Percentiles rank a stretch among this genome's conserved stretches.
These are phyloP conservation scores for Intellagama lesueurii DNA, from an alignment of 2,797 vertebrate genomes.

Conservation along the genomic window DNA sequence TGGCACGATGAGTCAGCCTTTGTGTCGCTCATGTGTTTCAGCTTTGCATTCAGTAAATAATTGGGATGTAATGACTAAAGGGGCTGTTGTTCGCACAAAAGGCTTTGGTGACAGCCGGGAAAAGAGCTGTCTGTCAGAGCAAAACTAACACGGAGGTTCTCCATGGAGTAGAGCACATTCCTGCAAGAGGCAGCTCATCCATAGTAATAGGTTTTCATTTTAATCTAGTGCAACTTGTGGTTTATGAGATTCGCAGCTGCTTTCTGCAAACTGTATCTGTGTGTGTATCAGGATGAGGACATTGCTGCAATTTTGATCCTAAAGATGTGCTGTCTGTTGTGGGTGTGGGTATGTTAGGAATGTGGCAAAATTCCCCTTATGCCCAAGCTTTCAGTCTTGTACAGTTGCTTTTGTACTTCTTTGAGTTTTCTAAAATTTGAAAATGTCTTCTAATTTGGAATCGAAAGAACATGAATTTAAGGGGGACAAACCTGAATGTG, in stretches of 20 bases:
- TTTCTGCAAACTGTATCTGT: background rate
- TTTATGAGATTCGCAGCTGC: rapidly evolving
- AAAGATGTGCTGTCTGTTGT: too few species aligned
- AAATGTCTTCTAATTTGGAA: too few species aligned
- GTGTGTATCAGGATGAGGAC: background rate
- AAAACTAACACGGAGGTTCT: constrained; percentile 56
- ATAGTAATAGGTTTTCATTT: rapidly evolving
- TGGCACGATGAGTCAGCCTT: constrained; percentile 67
- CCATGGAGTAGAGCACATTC: constrained; percentile 44
- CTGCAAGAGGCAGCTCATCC: constrained; percentile 36
- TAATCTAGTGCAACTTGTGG: rapidly evolving
- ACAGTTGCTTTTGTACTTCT: background rate
- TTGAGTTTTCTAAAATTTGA: too few species aligned
- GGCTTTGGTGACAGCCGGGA: constrained; percentile 53
- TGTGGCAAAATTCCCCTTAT: too few species aligned
- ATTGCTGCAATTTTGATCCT: too few species aligned
- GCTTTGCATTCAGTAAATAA: constrained; percentile 52
- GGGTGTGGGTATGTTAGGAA: too few species aligned
- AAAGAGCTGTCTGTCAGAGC: constrained; percentile 54
- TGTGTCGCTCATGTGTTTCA: constrained; percentile 3
- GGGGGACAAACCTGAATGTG: too few species aligned
- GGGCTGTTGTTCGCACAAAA: constrained; percentile 37
- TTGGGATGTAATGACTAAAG: constrained; percentile 17
- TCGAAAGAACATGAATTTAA: too few species aligned
- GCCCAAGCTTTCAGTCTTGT: background rate